phyloP scores from a whole-genome alignment of 2,888 invertebrate genomes.

The Ceraclea dissimilis region DNA sequence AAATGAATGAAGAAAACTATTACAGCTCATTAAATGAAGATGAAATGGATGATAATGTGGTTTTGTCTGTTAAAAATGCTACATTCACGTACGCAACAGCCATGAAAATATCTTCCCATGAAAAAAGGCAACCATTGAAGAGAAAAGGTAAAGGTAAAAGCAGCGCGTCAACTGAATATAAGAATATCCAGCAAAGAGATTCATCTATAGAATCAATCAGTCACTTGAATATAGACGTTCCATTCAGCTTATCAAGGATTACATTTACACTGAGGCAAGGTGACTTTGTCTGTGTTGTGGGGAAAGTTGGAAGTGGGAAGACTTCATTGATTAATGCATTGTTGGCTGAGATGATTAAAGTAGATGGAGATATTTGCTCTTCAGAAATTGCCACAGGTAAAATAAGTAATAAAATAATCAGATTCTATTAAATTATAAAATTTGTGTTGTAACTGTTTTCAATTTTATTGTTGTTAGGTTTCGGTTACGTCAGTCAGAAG shows the following conservation, averaged over 20 bases:
- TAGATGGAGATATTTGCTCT: slow-evolving; percentile 60
- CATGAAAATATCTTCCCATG: slow-evolving; percentile 31
- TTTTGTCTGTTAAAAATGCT: slow-evolving; percentile 51
- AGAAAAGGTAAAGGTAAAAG: slow-evolving; percentile 27
- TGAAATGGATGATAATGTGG: slow-evolving; percentile 47
- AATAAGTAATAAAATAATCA: background rate
- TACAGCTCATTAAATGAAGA: slow-evolving; percentile 50
- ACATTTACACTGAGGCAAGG: slow-evolving; percentile 49
- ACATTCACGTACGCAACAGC: slow-evolving; percentile 53
- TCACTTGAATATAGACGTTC: slow-evolving; percentile 21
- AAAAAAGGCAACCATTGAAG: slow-evolving; percentile 46
- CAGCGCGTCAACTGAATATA: slow-evolving; percentile 14
- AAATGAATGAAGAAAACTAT: slow-evolving; percentile 54
- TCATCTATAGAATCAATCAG: slow-evolving; percentile 30
- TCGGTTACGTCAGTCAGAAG: slow-evolving; percentile 81
- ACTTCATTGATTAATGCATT: slow-evolving; percentile 78
- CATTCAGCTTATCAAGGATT: slow-evolving; percentile 37
- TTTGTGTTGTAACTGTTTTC: background rate
- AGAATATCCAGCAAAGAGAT: slow-evolving; percentile 33
- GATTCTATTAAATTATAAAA: background rate
- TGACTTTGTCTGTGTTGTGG: slow-evolving; percentile 78
- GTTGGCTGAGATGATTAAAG: slow-evolving; percentile 73
- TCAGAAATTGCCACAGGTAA: slow-evolving; percentile 58
- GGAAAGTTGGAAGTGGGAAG: slow-evolving; percentile 88
- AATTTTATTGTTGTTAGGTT: slow-evolving; percentile 45